Evolutionary conservation across 2,888 invertebrate genomes (phyloP).

Genomic region (Nephrotoma appendiculata): DNA sequence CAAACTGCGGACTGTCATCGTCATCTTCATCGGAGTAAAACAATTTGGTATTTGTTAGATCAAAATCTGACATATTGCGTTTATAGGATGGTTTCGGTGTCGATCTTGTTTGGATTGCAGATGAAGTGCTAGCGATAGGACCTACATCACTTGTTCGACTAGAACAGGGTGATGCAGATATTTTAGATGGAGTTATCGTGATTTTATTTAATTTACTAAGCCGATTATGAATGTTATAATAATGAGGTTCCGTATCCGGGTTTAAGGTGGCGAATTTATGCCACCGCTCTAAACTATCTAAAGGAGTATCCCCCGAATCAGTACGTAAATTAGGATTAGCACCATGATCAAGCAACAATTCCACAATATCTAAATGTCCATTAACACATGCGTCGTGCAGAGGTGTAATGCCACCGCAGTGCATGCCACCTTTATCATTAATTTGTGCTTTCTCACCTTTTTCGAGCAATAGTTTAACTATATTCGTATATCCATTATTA

Average conservation of each 20-base stretch:
- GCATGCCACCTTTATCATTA: conserved; percentile 72
- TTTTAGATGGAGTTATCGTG: conserved; percentile 36
- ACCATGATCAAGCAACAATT: conserved; percentile 59
- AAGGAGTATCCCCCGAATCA: conserved; percentile 59
- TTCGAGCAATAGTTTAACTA: conserved; percentile 58
- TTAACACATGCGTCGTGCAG: conserved; percentile 81
- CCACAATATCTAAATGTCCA: conserved; percentile 65
- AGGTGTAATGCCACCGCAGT: conserved; percentile 76
- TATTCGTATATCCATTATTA: conserved; percentile 64
- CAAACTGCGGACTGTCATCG: too few species aligned
- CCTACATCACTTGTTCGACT: not conserved
- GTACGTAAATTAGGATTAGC: conserved; percentile 59
- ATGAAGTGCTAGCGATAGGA: conserved; percentile 9
- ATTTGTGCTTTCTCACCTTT: conserved; percentile 53
- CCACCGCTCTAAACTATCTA: conserved; percentile 60
- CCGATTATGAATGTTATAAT: conserved; percentile 38
- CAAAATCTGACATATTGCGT: not conserved
- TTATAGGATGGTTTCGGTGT: not conserved
- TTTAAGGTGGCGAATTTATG: conserved; percentile 38
- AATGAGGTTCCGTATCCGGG: conserved; percentile 39
- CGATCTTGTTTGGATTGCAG: conserved; percentile 8
- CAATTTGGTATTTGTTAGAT: not conserved
- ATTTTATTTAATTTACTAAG: not conserved
- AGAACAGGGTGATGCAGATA: conserved; percentile 16
- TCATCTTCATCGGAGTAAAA: not conserved